Percentiles rank a stretch among this genome's conserved stretches.
These are phyloP conservation scores for Myotis lucifugus DNA, from an alignment of 2,113 vertebrate genomes.

Conservation along the genomic window DNA sequence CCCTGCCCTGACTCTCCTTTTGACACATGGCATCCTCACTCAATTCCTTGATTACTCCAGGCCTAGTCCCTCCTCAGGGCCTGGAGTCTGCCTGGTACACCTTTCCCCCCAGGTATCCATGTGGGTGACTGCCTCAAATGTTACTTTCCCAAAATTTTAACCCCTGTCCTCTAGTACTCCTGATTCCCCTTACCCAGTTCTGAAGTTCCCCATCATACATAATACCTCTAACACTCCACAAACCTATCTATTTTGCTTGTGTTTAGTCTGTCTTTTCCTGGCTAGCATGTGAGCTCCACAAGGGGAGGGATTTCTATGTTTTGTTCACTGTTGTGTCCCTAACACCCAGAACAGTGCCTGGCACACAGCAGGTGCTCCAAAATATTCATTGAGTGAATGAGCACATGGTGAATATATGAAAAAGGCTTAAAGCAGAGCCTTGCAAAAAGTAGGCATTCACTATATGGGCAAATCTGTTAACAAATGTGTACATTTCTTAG, in stretches of 20 bases:
- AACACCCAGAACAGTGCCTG: constrained; percentile 10
- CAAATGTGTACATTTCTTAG: not conserved
- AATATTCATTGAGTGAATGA: constrained; percentile 34
- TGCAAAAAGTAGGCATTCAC: not conserved
- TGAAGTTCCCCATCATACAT: constrained; percentile 18
- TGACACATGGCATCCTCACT: not conserved
- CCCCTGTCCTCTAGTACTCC: not conserved
- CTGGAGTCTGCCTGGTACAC: not conserved
- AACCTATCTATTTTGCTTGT: not conserved
- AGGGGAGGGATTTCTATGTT: constrained; percentile 1
- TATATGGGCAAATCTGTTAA: not conserved
- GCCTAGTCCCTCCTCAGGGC: not conserved
- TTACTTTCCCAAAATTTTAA: constrained; percentile 35
- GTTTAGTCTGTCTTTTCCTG: constrained; percentile 15
- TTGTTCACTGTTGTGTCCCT: constrained; percentile 15
- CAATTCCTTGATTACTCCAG: not conserved
- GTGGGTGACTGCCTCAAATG: not conserved
- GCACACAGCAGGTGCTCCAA: not conserved
- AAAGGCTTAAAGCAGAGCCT: constrained; percentile 4
- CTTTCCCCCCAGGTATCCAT: not conserved
- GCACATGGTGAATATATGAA: constrained; percentile 27
- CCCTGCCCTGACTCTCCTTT: not conserved
- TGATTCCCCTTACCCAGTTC: not conserved
- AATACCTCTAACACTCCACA: not conserved
- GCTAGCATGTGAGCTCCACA: constrained; percentile 6